phyloP scores from a whole-genome alignment of 2,113 vertebrate species.

The Potamarius usumacintae region DNA sequence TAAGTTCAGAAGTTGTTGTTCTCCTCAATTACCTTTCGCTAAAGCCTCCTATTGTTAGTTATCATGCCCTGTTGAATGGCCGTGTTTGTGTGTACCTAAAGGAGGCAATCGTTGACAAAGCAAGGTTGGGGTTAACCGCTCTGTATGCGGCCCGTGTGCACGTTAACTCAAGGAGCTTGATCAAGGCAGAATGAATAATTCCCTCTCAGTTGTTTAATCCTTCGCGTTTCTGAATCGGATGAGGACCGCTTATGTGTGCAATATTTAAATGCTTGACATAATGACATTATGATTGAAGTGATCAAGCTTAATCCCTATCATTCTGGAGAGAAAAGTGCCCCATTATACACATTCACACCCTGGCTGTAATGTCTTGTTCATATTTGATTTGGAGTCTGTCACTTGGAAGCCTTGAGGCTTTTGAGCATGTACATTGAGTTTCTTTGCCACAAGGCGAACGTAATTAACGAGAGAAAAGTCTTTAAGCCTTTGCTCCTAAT shows the following conservation, averaged over 20 bases:
- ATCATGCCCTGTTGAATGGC: conserved; percentile 55
- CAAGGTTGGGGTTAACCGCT: conserved; percentile 29
- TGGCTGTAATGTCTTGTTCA: conserved; percentile 19
- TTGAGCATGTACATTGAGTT: background rate
- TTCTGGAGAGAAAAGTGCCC: background rate
- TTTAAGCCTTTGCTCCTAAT: conserved; percentile 32
- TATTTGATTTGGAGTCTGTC: conserved; percentile 33
- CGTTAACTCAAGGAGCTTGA: background rate
- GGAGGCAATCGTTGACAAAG: conserved; percentile 38
- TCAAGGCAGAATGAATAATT: background rate
- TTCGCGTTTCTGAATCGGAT: conserved; percentile 8
- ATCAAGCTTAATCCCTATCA: background rate
- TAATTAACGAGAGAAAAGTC: conserved; percentile 46
- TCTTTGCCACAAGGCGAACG: conserved; percentile 6
- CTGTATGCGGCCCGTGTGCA: conserved; percentile 26
- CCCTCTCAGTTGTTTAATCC: conserved; percentile 37
- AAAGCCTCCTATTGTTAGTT: conserved; percentile 52
- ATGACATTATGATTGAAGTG: conserved; percentile 7
- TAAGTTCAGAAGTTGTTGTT: conserved; percentile 49
- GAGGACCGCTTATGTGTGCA: background rate
- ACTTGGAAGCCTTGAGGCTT: conserved; percentile 18
- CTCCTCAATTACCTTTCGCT: conserved; percentile 61
- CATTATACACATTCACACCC: conserved; percentile 15
- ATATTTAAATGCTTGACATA: background rate
- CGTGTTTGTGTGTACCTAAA: conserved; percentile 54